These are phyloP conservation scores for Rhinichthys klamathensis DNA, from an alignment of 2,113 vertebrate genomes.

Conservation along the genomic window DNA sequence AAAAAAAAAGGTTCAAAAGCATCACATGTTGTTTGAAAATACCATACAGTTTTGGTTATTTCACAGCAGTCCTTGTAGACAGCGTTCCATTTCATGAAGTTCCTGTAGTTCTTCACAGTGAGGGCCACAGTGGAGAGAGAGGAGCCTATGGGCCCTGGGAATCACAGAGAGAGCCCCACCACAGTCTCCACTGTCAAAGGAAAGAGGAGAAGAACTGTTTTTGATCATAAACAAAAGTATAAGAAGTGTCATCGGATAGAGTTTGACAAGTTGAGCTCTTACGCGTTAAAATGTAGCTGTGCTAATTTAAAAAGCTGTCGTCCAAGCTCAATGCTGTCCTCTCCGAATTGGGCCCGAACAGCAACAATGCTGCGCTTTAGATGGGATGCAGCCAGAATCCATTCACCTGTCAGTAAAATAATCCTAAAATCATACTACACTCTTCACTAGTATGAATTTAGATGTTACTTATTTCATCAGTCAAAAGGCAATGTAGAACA, in stretches of 20 bases:
- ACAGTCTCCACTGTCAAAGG: conserved; percentile 66
- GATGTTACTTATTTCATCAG: not conserved
- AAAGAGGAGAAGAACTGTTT: conserved; percentile 2
- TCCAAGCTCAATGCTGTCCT: conserved; percentile 86
- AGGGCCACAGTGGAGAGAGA: conserved; percentile 81
- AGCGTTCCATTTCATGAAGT: conserved; percentile 83
- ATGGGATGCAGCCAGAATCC: conserved; percentile 84
- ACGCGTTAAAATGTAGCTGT: conserved; percentile 95
- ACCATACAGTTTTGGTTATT: not conserved
- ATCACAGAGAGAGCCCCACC: conserved; percentile 78
- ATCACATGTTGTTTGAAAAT: not conserved
- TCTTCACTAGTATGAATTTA: not conserved
- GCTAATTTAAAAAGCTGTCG: conserved; percentile 92
- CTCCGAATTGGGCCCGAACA: conserved; percentile 80
- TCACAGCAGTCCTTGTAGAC: not conserved
- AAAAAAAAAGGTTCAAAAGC: not conserved
- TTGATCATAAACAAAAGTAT: not conserved
- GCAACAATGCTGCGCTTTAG: conserved; percentile 78
- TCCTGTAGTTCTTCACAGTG: conserved; percentile 79
- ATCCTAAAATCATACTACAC: not conserved
- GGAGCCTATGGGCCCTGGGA: conserved; percentile 77
- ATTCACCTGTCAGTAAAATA: conserved; percentile 77
- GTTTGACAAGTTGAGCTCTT: conserved; percentile 41
- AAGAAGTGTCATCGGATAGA: not conserved
- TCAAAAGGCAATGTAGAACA: not conserved